Percentiles rank a stretch among this genome's conserved stretches.
Conservation (phyloP, 2,113 vertebrate species). For the Apaloderma vittatum region DNA sequence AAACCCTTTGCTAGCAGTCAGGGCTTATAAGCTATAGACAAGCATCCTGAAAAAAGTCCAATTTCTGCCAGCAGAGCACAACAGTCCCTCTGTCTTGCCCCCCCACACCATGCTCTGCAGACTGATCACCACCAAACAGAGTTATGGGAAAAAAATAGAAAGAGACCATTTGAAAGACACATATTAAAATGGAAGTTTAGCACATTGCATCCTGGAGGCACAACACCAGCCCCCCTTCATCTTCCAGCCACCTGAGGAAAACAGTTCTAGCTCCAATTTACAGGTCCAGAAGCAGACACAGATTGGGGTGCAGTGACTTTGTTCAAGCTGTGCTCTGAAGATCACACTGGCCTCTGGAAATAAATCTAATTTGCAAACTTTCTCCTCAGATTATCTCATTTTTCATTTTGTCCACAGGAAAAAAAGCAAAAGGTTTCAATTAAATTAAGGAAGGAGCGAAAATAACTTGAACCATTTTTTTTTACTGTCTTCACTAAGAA, state of each 20-base stretch:
- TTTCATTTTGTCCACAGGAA: neutral
- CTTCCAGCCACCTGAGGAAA: neutral
- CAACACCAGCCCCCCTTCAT: neutral
- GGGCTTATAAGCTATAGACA: neutral
- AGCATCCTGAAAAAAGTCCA: neutral
- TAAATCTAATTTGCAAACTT: conserved; percentile 4
- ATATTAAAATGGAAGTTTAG: neutral
- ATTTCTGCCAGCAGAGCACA: neutral
- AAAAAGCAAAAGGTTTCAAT: neutral
- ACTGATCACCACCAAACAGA: rapidly evolving
- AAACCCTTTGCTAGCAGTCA: neutral
- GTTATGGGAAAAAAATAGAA: rapidly evolving
- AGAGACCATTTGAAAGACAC: neutral
- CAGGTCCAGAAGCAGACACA: neutral
- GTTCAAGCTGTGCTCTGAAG: neutral
- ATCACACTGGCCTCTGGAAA: neutral
- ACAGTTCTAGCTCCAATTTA: neutral
- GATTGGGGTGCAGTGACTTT: neutral
- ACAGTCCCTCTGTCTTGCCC: neutral
- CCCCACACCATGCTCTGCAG: neutral
- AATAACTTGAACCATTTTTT: neutral
- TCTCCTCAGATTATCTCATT: neutral
- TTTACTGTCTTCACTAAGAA: neutral
- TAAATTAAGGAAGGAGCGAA: neutral
- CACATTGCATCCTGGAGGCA: neutral